Evolutionary conservation across 2,888 invertebrate species (phyloP), one percentile per base, ranked within the genome.

Genomic region (Heliconius erato): DNA sequence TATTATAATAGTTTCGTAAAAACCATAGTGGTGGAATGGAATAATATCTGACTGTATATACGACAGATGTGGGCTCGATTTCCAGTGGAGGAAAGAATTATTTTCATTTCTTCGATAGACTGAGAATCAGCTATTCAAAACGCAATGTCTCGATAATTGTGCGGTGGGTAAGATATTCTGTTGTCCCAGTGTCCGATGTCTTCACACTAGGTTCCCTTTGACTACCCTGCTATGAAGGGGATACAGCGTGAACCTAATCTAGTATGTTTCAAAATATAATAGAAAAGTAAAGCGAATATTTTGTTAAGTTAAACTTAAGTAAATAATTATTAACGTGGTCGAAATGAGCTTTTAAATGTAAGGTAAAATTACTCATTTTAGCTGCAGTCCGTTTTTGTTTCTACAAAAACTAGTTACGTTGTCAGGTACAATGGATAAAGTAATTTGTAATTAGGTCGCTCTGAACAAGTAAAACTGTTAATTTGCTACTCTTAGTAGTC

Each of bases 391-490:
- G 63, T 35, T 72, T 76, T 35, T n/a, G 74, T 76, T 26, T 26
- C 44, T 72, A 76, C 35, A 35, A 76, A 76, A 76, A 63, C 35
- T 76, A 76, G 59, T 76, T 35, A 76, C 59, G n/a, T n/a, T 63
- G 59, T 63, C 59, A 63, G 76, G n/a, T 76, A 35, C 59, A 76
- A 54, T 76, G 59, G 76, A 72, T 72, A 44, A 71, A 71, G 71
- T 71, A 71, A 71, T 71, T 71, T 71, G 71, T 71, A 71, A 71
- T 71, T 71, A 71, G 71, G 71, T 71, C 71, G 71, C 40, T 71
- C 71, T 40, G 71, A 71, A 71, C 54, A 32, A 28, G 32, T 59
- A 6, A 19, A 54, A 59, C 74, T 59, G 49, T 59, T 28, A n/a
- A 74, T 59, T 74, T 74, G 54, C 54, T 49, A 74, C 49, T 35